A percentile compares a stretch with the other conserved stretches of the same genome.
Evolutionary conservation across 2,888 invertebrate genomes (phyloP).

Genomic region (Hyalella azteca): DNA sequence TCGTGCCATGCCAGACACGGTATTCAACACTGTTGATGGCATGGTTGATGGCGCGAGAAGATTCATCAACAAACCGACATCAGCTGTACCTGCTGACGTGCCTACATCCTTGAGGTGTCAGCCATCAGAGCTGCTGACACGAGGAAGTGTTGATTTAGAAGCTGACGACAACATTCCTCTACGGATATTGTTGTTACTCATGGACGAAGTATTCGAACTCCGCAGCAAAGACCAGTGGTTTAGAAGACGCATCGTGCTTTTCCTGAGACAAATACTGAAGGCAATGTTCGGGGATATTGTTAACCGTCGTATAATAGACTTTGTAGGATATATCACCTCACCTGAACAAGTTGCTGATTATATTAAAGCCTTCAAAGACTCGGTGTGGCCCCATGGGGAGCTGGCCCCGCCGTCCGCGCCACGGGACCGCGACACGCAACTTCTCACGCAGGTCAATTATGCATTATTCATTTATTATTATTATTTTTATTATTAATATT

Average conservation of each 20-base stretch:
- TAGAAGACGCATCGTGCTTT: slow-evolving; percentile 75
- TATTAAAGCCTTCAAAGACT: slow-evolving; percentile 74
- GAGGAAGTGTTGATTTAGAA: slow-evolving; percentile 20
- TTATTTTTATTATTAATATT: not conserved
- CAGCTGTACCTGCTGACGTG: slow-evolving; percentile 61
- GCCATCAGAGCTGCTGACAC: not conserved
- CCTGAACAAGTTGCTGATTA: slow-evolving; percentile 88
- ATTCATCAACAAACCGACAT: slow-evolving; percentile 62
- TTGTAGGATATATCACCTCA: slow-evolving; percentile 84
- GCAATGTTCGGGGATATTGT: slow-evolving; percentile 74
- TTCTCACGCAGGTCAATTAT: slow-evolving; percentile 71
- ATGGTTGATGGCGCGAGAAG: slow-evolving; percentile 82
- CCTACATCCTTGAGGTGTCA: slow-evolving; percentile 52
- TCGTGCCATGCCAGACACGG: slow-evolving; percentile 86
- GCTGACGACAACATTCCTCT: slow-evolving; percentile 77
- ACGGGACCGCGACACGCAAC: slow-evolving; percentile 46
- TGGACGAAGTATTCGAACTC: slow-evolving; percentile 86
- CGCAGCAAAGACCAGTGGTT: slow-evolving; percentile 83
- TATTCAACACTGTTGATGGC: slow-evolving; percentile 82
- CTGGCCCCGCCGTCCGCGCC: slow-evolving; percentile 67
- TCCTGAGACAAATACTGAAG: slow-evolving; percentile 77
- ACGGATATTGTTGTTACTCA: slow-evolving; percentile 76
- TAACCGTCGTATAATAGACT: slow-evolving; percentile 84
- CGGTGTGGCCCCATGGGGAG: slow-evolving; percentile 69
- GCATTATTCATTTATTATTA: not conserved